These are phyloP conservation scores for Hyperoplus immaculatus DNA, from an alignment of 2,797 vertebrate species.

Conservation along the genomic window DNA sequence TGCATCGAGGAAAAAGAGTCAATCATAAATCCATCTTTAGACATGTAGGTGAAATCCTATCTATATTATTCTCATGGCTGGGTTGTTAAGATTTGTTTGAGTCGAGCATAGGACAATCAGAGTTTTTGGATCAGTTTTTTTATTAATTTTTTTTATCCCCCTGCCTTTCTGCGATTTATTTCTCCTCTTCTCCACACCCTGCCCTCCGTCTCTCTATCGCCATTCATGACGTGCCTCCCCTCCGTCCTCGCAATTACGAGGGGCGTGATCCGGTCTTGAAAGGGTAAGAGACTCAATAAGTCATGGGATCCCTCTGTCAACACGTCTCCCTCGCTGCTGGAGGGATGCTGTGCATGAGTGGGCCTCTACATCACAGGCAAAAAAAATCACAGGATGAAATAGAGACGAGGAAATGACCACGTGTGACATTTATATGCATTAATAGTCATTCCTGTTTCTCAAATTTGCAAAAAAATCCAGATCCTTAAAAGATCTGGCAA, in stretches of 20 bases:
- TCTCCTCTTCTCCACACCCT: neutral
- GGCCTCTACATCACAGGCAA: slow-evolving; percentile 14
- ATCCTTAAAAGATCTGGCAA: slow-evolving; percentile 12
- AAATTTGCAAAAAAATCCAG: neutral
- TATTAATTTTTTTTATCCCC: neutral
- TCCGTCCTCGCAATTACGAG: slow-evolving; percentile 66
- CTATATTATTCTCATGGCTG: slow-evolving; percentile 2
- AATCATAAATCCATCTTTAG: slow-evolving; percentile 10
- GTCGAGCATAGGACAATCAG: neutral
- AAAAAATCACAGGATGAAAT: slow-evolving; percentile 13
- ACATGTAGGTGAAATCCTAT: slow-evolving; percentile 21
- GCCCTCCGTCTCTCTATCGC: neutral
- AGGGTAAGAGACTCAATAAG: slow-evolving; percentile 84
- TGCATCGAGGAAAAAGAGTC: slow-evolving; percentile 10
- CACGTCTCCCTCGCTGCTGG: slow-evolving; percentile 57
- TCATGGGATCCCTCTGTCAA: slow-evolving; percentile 82
- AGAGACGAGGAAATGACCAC: neutral
- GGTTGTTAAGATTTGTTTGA: neutral
- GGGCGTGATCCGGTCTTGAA: slow-evolving; percentile 81
- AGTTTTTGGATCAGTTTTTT: neutral
- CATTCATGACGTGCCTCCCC: slow-evolving; percentile 51
- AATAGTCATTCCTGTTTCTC: neutral
- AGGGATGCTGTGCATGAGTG: slow-evolving; percentile 45
- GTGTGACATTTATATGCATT: neutral
- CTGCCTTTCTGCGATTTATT: slow-evolving; percentile 21